Percentiles rank a stretch among this genome's conserved stretches.
phyloP scores from a whole-genome alignment of 64 coral and sea anemone genomes.

The Actinia equina region DNA sequence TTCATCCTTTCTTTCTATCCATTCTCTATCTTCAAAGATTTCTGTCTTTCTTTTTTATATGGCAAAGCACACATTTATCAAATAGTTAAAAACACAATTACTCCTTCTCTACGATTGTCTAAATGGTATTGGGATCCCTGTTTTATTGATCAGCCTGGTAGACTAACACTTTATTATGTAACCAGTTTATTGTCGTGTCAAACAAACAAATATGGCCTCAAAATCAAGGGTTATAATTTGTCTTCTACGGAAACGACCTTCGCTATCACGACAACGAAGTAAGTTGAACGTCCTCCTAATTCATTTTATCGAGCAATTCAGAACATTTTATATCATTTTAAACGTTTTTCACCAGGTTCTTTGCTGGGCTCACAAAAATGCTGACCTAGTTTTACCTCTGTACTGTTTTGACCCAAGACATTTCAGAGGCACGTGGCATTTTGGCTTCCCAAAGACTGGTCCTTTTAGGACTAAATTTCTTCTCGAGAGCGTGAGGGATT shows the following conservation, averaged over 20 bases:
- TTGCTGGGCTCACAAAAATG: constrained; percentile 60
- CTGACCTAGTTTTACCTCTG: constrained; percentile 50
- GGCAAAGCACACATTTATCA: no score
- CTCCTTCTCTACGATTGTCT: no score
- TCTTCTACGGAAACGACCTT: constrained; percentile 54
- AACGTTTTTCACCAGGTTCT: constrained; percentile 11
- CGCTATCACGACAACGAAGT: constrained; percentile 61
- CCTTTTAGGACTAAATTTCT: constrained; percentile 33
- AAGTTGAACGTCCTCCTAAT: not conserved
- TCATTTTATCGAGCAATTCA: not conserved
- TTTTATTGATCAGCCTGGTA: not conserved
- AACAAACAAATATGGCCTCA: not conserved
- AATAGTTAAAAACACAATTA: no score
- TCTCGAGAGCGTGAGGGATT: constrained; percentile 38
- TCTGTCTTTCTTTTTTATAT: no score
- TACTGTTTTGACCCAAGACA: constrained; percentile 60
- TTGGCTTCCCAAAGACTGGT: constrained; percentile 54
- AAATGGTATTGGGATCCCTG: not conserved
- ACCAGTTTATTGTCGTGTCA: not conserved
- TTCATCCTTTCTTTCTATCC: no score
- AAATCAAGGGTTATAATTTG: constrained; percentile 36
- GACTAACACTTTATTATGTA: not conserved
- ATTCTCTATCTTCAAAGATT: no score
- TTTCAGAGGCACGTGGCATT: constrained; percentile 37
- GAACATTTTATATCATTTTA: not conserved